Evolutionary conservation across 2,113 vertebrate species (phyloP), one percentile per base, ranked within the genome.

Genomic region (Nibea albiflora): DNA sequence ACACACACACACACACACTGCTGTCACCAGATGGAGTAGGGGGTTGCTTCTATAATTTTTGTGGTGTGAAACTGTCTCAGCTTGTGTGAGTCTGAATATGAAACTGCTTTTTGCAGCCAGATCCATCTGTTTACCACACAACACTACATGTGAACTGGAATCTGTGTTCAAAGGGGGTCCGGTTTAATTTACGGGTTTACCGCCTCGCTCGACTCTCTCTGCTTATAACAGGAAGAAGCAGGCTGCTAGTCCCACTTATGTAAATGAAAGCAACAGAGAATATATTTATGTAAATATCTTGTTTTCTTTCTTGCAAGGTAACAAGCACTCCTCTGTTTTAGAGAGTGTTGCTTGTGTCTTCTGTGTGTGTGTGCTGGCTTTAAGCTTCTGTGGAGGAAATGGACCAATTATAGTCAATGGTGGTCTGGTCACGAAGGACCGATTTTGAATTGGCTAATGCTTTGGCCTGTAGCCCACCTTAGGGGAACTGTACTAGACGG

Each of bases 31-130:
- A 87, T 91, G 83, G 79, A 85, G 68, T 58, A 76, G 72, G 49
- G 73, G 58, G 15, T 63, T 75, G 68, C 69, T 67, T 70, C 54
- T 39, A 81, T 84, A 24, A 80, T 88, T 82, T 76, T 63, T 72
- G 61, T 81, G 74, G 78, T 87, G 87, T 89, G 85, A 91, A 89
- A 85, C 65, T 76, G 71, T 87, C 82, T 88, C 76, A 65, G 81
- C 65, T 88, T 73, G 81, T 84, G 80, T 61, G 64, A 78, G 74
- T 74, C 76, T 81, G 80, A 87, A 72, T 79, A 61, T 86, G 72
- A 84, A 90, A 85, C 46, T 87, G 82, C 83, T 83, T 87, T 39
- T 91, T 92, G 81, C 81, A 88, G 90, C 83, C 85, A 79, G 54
- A 86, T 85, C 85, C 84, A 88, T 88, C 87, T 87, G 88, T 85